Base-by-base conservation (phyloP, 2,888 invertebrate genomes). In the Leistus spinibarbis region DNA sequence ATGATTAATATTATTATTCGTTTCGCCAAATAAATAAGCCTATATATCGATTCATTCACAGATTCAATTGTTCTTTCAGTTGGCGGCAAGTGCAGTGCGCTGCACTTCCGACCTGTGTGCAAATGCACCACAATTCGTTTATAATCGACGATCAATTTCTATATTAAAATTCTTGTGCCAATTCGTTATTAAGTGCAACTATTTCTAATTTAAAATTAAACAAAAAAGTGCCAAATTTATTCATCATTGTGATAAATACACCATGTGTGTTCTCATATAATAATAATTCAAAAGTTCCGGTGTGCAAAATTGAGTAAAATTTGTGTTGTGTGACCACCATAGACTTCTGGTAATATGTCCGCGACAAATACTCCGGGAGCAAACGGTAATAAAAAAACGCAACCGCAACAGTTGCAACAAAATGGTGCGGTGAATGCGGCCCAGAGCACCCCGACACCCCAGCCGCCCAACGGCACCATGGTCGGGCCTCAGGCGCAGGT, bases 151-250 rank as follows among this genome's bases (percentile, higher is more conserved):
- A 72, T 64, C 57, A 66, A 10, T 10, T 22, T 16, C 23, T 24
- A 23, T 20, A 40, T 40, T 40, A 40, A 27, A 65, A 65, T 64
- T 19, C 20, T 17, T 71, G 72, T 72, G 72, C 72, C 72, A 72
- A 72, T 57, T 66, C 56, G 65, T 56, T 72, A 54, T 66, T 66
- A 72, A 72, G 72, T 72, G 72, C 72, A 66, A 72, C 72, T 72
- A 27, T 27, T n/a, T 69, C 17, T 17, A 57, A 19, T 57, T 1
- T 60, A 60, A 57, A 7, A 68, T 20, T 68, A 22, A 68, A 57
- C 13, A 23, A 20, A 57, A n/a, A 72, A 72, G 72, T 72, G 72
- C 72, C 72, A 72, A 72, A 57, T 69, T 24, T 53, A 22, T 27
- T 17, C n/a, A 19, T 57, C 19, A 19, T 57, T 57, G 19, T 16